Conservation (phyloP, 2,797 vertebrate species). For the Takifugu ocellatus region DNA sequence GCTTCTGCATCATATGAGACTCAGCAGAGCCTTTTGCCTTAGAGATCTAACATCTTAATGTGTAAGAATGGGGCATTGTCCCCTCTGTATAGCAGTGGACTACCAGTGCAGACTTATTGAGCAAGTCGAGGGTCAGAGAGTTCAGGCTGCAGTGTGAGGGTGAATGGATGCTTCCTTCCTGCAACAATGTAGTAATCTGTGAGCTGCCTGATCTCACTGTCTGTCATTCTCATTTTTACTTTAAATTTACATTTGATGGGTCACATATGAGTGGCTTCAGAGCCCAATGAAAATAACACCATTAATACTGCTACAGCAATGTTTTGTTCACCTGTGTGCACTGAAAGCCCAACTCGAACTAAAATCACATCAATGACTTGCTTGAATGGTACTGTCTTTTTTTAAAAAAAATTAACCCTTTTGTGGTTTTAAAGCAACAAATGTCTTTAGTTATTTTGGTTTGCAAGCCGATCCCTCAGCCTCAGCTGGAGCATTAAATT, state of each 20-base stretch:
- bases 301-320: slow-evolving; percentile 41
- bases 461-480: too few relatives aligned
- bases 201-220: slow-evolving; percentile 55
- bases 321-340: too few relatives aligned
- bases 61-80: slow-evolving; percentile 70
- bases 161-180: slow-evolving; percentile 48
- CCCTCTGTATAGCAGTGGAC: slow-evolving; percentile 53
- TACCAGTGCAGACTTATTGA: slow-evolving; percentile 51
- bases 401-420: too few relatives aligned
- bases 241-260: slow-evolving; percentile 32
- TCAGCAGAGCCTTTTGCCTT: slow-evolving; percentile 48
- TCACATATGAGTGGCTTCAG: slow-evolving; percentile 35
- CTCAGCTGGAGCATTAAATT: too few relatives aligned
- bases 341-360: too few relatives aligned
- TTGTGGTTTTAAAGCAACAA: too few relatives aligned
- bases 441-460: too few relatives aligned
- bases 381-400: too few relatives aligned
- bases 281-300: slow-evolving; percentile 30
- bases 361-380: too few relatives aligned
- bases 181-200: slow-evolving; percentile 68
- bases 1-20: slow-evolving; percentile 59
- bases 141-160: slow-evolving; percentile 30
- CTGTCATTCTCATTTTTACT: slow-evolving; percentile 31
- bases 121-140: slow-evolving; percentile 34
- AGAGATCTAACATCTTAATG: slow-evolving; percentile 55